phyloP scores from a whole-genome alignment of 2,888 invertebrate genomes.

The Charanyca ferruginea region DNA sequence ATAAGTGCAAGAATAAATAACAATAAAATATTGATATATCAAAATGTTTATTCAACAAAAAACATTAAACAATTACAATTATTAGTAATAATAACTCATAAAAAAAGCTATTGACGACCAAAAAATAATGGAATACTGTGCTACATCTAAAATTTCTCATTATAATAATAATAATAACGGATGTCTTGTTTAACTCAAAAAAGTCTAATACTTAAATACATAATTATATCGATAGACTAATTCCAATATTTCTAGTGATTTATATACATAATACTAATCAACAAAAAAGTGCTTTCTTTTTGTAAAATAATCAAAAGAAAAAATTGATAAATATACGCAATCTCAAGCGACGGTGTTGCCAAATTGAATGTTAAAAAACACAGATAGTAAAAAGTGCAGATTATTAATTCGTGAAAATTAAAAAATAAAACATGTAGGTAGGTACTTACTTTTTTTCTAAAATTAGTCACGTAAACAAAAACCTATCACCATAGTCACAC shows the following conservation, averaged over 20 bases:
- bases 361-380: conserved; percentile 1
- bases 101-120: not conserved
- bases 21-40: conserved; percentile 29
- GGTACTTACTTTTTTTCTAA: conserved; percentile 46
- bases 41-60: conserved; percentile 47
- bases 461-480: conserved; percentile 8
- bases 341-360: conserved; percentile 43
- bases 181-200: not conserved
- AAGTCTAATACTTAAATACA: conserved; percentile 24
- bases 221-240: not conserved
- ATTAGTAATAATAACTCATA: conserved; percentile 4
- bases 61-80: conserved; percentile 25
- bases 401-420: conserved; percentile 1
- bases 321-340: conserved; percentile 39
- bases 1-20: conserved; percentile 40
- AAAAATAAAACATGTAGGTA: conserved; percentile 14
- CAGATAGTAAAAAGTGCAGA: conserved; percentile 25
- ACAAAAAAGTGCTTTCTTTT: conserved; percentile 11
- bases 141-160: conserved; percentile 7
- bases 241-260: conserved; percentile 10
- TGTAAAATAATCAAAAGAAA: not conserved
- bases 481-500: conserved; percentile 29
- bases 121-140: not conserved
- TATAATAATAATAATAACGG: conserved; percentile 7
- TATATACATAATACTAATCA: conserved; percentile 13